Evolutionary conservation across 2,797 vertebrate species (phyloP), one percentile per base, ranked within the genome.

Genomic region (Enteromius mattozi): DNA sequence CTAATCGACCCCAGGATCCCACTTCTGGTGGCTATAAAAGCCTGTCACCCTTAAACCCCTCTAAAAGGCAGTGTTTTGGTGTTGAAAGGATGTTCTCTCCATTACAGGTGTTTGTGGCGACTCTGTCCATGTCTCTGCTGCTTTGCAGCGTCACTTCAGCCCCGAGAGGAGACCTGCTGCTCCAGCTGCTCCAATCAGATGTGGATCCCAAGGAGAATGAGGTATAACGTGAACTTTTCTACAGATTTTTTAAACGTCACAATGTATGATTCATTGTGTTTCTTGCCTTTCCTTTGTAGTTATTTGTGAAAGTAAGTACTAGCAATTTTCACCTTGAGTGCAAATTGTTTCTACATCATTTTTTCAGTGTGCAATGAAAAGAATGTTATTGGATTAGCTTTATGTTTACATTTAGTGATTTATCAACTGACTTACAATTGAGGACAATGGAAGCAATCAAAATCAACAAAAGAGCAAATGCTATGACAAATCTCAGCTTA

Each of bases 91-190:
- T 92, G 86, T 71, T 78, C 68, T 90, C 88, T 81, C 92, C 88
- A 87, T 83, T 91, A 76, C 92, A 91, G 88, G 56, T 91, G 0
- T 69, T 95, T 10, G 80, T 94, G 9, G 74, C 89, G 90, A 86
- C 84, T 84, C 78, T 94, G 51, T 87, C 90, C 6, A 88, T 90
- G 8, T 92, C 88, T 0, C 78, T 87, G 77, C 86, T 93, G 85
- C 88, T 92, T 88, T 77, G 88, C 61, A 81, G 65, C 54, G 91
- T 92, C 88, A 83, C 83, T 71, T 68, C 86, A 0, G 90, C 91
- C 65, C 91, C 92, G 27, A 89, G 19, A 70, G 85, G 72, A 66
- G 88, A 93, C 47, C 49, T 86, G 76, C 88, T 91, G 89, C 86
- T 84, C 10, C 88, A 91, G 80, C 42, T 89, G 2, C 89, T 90